A percentile compares a stretch with the other conserved stretches of the same genome.
phyloP scores from a whole-genome alignment of 2,113 vertebrate species.

The Ochotona curzoniae region DNA sequence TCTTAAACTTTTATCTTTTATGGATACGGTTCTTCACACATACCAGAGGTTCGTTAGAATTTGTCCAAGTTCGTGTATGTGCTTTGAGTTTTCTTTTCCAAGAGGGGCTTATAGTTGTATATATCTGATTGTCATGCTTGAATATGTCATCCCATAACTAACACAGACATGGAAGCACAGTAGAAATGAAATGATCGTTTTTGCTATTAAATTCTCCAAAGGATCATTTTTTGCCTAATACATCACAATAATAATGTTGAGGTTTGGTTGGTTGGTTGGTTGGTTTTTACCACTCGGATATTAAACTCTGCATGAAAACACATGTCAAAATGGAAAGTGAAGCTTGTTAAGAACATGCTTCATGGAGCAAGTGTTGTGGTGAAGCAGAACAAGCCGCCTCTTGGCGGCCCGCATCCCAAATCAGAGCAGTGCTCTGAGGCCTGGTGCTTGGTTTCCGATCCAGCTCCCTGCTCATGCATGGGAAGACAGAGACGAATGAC shows the following conservation, averaged over 20 bases:
- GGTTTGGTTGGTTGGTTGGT: not conserved
- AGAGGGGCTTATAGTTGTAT: not conserved
- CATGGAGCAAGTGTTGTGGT: too few relatives aligned
- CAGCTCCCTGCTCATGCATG: too few relatives aligned
- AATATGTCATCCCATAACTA: not conserved
- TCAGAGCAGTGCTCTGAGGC: too few relatives aligned
- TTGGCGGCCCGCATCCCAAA: too few relatives aligned
- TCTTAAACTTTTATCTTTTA: not conserved
- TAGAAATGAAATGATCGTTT: not conserved
- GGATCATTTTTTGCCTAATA: not conserved
- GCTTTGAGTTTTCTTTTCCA: not conserved
- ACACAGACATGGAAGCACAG: not conserved
- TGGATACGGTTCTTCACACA: not conserved
- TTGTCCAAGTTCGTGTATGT: not conserved
- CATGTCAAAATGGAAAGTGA: not conserved
- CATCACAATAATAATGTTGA: not conserved
- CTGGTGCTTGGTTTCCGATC: too few relatives aligned
- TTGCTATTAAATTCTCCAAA: constrained; percentile 10
- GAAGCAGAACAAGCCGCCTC: too few relatives aligned
- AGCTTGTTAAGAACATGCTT: not conserved
- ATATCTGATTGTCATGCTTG: not conserved
- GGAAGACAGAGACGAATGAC: too few relatives aligned
- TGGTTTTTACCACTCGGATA: not conserved
- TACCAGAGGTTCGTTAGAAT: not conserved
- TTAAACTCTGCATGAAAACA: constrained; percentile 18